These are phyloP conservation scores for Eptatretus atami DNA, from an alignment of 2,797 vertebrate species.

Conservation along the genomic window DNA sequence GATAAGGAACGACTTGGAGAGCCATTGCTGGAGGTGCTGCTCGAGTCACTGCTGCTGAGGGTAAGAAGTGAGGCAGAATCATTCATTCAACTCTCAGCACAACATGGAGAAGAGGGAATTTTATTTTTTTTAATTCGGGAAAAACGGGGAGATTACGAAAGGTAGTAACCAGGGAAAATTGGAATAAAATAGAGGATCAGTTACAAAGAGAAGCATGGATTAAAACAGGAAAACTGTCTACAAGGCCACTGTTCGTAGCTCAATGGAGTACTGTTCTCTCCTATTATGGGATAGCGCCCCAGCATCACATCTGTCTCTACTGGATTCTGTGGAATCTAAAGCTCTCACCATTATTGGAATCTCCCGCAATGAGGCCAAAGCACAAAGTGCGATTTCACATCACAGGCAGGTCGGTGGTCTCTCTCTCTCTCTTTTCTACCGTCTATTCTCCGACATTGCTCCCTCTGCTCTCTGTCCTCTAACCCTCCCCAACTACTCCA, in stretches of 20 bases:
- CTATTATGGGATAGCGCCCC: too few relatives aligned
- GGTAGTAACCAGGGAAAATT: neutral
- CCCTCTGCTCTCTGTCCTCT: constrained; percentile 1
- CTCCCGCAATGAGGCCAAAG: too few relatives aligned
- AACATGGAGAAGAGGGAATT: neutral
- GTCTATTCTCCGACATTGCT: neutral
- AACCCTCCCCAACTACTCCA: neutral
- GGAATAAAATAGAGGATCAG: too few relatives aligned
- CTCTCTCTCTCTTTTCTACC: neutral
- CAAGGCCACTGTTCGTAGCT: too few relatives aligned
- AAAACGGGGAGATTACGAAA: constrained; percentile 14
- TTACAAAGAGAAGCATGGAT: too few relatives aligned
- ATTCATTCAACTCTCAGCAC: neutral
- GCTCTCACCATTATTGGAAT: too few relatives aligned
- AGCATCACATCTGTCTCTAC: too few relatives aligned
- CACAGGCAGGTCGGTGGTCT: too few relatives aligned
- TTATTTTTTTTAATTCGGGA: constrained; percentile 10
- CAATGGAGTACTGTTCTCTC: too few relatives aligned
- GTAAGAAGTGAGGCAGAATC: accelerated
- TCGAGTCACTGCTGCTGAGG: constrained; percentile 37
- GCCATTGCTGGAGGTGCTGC: constrained; percentile 79
- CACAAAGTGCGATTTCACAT: too few relatives aligned
- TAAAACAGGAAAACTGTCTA: too few relatives aligned
- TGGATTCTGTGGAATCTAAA: too few relatives aligned
- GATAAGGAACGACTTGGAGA: constrained; percentile 80